Percentiles rank a stretch among this genome's conserved stretches.
These are phyloP conservation scores for Drosophila pegasa DNA, from an alignment of 2,888 invertebrate species.

Conservation along the genomic window DNA sequence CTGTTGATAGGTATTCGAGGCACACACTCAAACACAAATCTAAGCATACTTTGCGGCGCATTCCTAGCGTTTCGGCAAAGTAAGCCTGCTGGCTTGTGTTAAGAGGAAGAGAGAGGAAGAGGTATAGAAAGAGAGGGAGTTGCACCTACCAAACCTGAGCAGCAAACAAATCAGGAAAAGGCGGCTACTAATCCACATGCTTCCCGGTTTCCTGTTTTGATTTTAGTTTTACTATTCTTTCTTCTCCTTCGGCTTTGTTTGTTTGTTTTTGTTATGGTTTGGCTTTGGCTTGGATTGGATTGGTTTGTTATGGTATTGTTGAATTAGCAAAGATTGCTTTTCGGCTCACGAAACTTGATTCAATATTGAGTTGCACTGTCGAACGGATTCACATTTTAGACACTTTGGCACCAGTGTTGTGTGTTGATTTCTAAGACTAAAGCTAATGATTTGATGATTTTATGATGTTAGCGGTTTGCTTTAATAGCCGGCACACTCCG, in stretches of 20 bases:
- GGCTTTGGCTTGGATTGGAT: slow-evolving; percentile 14
- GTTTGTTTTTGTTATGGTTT: slow-evolving; percentile 27
- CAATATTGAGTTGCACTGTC: slow-evolving; percentile 34
- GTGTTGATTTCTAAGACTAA: slow-evolving; percentile 16
- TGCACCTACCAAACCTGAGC: slow-evolving; percentile 83
- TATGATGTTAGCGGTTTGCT: slow-evolving; percentile 28
- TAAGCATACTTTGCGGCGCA: slow-evolving; percentile 63
- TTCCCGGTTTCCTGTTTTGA: slow-evolving; percentile 80
- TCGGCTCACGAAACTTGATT: slow-evolving; percentile 37
- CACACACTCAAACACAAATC: slow-evolving; percentile 36
- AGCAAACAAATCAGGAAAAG: slow-evolving; percentile 83
- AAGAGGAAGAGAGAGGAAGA: slow-evolving; percentile 32
- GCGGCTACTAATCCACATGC: slow-evolving; percentile 85
- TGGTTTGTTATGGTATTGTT: slow-evolving; percentile 20
- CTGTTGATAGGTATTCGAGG: slow-evolving; percentile 62
- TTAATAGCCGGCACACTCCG: slow-evolving; percentile 50
- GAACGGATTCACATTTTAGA: slow-evolving; percentile 43
- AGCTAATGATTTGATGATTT: slow-evolving; percentile 27
- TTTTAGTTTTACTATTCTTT: slow-evolving; percentile 53
- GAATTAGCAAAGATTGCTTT: slow-evolving; percentile 23
- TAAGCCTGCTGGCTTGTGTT: slow-evolving; percentile 57
- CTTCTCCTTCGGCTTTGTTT: slow-evolving; percentile 22
- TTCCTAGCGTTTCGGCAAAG: slow-evolving; percentile 43
- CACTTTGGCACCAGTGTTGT: slow-evolving; percentile 64
- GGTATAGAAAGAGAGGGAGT: slow-evolving; percentile 13